Percentiles rank a stretch among this genome's conserved stretches.
Conservation (phyloP, 2,888 invertebrate species). For the Diadegma fenestrale region DNA sequence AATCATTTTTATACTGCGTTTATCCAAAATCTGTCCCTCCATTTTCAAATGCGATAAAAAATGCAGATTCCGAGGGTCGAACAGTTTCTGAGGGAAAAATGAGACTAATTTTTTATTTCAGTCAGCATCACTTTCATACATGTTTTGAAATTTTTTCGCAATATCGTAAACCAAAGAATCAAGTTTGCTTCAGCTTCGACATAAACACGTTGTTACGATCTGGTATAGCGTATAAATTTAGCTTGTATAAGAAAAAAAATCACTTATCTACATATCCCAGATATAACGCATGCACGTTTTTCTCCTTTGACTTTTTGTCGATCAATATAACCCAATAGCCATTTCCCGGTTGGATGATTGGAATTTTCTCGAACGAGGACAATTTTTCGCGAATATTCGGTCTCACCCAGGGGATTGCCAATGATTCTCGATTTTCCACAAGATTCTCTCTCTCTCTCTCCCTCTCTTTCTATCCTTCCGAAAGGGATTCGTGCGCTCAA, state of each 20-base stretch:
- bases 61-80: neutral
- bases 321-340: slow-evolving; percentile 43
- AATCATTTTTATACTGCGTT: neutral
- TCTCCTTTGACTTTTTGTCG: slow-evolving; percentile 7
- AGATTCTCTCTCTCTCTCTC: neutral
- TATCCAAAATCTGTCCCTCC: neutral
- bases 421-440: slow-evolving; percentile 28
- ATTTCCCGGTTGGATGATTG: slow-evolving; percentile 33
- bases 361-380: slow-evolving; percentile 26
- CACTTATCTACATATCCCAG: neutral
- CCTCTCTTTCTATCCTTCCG: slow-evolving; percentile 7
- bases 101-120: neutral
- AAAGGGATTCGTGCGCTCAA: slow-evolving; percentile 25
- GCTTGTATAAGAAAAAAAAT: neutral
- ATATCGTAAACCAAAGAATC: no score
- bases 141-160: no score
- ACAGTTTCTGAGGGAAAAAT: neutral
- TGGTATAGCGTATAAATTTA: neutral
- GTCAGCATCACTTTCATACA: no score
- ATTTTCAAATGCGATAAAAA: neutral
- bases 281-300: neutral
- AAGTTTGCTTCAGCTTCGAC: no score
- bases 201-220: neutral
- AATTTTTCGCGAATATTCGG: slow-evolving; percentile 53
- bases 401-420: slow-evolving; percentile 18